These are phyloP conservation scores for Pinna nobilis DNA, from an alignment of 1,140 invertebrate species.

Conservation along the genomic window DNA sequence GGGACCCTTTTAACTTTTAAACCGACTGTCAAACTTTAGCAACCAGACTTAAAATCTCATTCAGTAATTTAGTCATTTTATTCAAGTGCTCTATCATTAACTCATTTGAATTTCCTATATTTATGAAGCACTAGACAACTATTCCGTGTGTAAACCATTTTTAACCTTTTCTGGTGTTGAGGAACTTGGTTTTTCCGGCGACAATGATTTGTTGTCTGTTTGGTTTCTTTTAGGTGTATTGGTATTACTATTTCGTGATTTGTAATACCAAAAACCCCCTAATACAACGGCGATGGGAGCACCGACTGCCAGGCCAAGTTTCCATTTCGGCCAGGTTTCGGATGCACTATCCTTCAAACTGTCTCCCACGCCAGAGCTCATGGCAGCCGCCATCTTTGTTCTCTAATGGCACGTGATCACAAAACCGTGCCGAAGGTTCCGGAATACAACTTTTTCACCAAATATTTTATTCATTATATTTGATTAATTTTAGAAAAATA, in stretches of 20 bases:
- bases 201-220: conserved; percentile 5
- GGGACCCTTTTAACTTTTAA: too few relatives aligned
- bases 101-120: not conserved
- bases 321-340: conserved; percentile 80
- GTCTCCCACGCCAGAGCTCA: conserved; percentile 3
- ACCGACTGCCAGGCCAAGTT: conserved; percentile 85
- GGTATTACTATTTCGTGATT: conserved; percentile 61
- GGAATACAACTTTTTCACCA: too few relatives aligned
- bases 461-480: too few relatives aligned
- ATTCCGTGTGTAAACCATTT: not conserved
- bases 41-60: too few relatives aligned
- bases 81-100: not conserved
- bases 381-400: conserved; percentile 16
- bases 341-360: not conserved
- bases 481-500: too few relatives aligned
- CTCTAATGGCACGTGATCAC: conserved; percentile 8
- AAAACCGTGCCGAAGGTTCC: too few relatives aligned
- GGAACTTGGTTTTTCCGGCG: not conserved
- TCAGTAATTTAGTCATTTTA: too few relatives aligned
- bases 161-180: not conserved
- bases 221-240: conserved; percentile 35
- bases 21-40: too few relatives aligned
- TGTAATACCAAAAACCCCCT: conserved; percentile 85
- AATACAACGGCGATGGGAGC: conserved; percentile 87
- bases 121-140: not conserved